Conservation (phyloP, 2,113 vertebrate species). For the Cyprinodon brontotheroides region DNA sequence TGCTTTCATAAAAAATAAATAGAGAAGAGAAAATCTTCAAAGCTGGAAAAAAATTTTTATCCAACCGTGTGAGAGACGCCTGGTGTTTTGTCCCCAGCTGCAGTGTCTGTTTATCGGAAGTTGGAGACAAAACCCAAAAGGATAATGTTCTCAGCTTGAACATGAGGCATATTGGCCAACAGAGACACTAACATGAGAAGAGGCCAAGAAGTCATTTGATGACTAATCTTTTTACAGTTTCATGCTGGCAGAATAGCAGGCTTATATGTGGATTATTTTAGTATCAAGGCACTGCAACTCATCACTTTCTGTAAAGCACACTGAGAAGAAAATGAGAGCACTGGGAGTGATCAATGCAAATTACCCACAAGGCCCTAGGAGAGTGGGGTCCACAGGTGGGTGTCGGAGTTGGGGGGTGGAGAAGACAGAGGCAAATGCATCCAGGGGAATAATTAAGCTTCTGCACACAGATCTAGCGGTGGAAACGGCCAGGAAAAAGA, state of each 20-base stretch:
- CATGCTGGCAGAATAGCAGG: constrained; percentile 15
- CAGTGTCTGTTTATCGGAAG: constrained; percentile 16
- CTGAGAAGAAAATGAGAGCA: constrained; percentile 44
- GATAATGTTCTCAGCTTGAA: not conserved
- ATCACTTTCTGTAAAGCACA: constrained; percentile 28
- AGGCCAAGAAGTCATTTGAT: constrained; percentile 5
- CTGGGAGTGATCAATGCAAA: constrained; percentile 65
- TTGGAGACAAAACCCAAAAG: constrained; percentile 2
- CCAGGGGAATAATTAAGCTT: constrained; percentile 18
- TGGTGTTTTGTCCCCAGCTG: constrained; percentile 20
- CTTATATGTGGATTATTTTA: constrained; percentile 24
- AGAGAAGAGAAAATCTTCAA: not conserved
- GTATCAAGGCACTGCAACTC: constrained; percentile 25
- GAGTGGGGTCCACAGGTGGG: constrained; percentile 33
- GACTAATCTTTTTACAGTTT: not conserved
- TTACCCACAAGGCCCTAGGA: constrained; percentile 28
- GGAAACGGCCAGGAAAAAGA: not conserved
- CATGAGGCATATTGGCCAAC: not conserved
- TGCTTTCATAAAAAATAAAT: constrained; percentile 8
- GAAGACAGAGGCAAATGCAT: constrained; percentile 12
- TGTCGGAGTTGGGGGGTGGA: constrained; percentile 3
- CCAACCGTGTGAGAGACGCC: not conserved
- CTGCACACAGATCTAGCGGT: constrained; percentile 5
- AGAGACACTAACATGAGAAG: constrained; percentile 7
- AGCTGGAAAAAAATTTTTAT: constrained; percentile 25